Percentiles rank a stretch among this genome's conserved stretches.
These are phyloP conservation scores for Pandion haliaetus DNA, from an alignment of 2,113 vertebrate species.

Conservation along the genomic window DNA sequence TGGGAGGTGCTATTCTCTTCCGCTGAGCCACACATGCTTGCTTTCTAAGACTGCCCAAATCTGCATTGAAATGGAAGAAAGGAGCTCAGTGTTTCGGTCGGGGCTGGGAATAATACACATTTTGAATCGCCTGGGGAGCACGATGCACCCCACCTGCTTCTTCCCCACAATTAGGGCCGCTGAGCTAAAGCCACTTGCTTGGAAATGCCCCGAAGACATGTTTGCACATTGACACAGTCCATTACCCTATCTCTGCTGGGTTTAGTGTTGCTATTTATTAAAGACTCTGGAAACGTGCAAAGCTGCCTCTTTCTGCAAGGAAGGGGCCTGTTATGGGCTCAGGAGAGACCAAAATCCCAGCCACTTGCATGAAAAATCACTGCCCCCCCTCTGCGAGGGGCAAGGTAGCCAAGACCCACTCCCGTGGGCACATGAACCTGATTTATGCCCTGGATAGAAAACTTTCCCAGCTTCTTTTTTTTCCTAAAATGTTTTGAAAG, in stretches of 20 bases:
- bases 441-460: background rate
- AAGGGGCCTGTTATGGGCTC: background rate
- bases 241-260: background rate
- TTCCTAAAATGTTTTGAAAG: background rate
- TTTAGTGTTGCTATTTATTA: background rate
- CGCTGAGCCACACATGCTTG: background rate
- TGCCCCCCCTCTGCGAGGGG: rapidly evolving
- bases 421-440: rapidly evolving
- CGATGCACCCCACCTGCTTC: background rate
- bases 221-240: background rate
- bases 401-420: rapidly evolving
- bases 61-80: background rate
- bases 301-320: background rate
- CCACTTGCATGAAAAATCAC: rapidly evolving
- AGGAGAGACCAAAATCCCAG: background rate
- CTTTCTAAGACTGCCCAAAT: background rate
- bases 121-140: background rate
- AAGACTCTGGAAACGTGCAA: background rate
- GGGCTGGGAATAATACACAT: background rate
- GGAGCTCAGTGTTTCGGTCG: background rate
- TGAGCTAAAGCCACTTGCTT: background rate
- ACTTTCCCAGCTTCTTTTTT: background rate
- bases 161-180: background rate
- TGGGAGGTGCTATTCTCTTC: background rate
- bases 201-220: background rate